Conservation (phyloP, 2,888 invertebrate species). For the Pollenia angustigena region DNA sequence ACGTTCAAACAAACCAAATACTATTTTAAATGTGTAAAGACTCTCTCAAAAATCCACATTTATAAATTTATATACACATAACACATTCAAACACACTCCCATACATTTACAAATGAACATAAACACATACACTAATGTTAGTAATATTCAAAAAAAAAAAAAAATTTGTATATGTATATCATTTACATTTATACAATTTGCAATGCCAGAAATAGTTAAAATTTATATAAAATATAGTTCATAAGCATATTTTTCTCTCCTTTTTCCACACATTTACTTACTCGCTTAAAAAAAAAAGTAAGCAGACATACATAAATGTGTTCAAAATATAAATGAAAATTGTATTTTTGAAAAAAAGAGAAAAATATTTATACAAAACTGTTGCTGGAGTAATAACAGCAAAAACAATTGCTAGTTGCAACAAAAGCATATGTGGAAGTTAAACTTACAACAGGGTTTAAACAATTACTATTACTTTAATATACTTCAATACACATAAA, state of each 20-base stretch:
- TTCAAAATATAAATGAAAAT: background rate
- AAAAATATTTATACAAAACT: slow-evolving; percentile 6
- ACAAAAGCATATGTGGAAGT: slow-evolving; percentile 39
- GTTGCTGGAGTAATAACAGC: slow-evolving; percentile 24
- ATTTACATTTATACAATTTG: slow-evolving; percentile 55
- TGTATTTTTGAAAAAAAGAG: slow-evolving; percentile 3
- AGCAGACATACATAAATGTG: background rate
- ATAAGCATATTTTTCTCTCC: background rate
- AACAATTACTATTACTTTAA: slow-evolving; percentile 59
- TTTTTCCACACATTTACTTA: background rate
- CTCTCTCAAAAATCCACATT: background rate
- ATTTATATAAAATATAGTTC: slow-evolving; percentile 40
- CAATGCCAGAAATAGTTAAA: slow-evolving; percentile 46
- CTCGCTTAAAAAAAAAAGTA: background rate
- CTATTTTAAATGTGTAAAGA: slow-evolving; percentile 35
- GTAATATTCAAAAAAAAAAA: background rate
- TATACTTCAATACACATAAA: slow-evolving; percentile 36
- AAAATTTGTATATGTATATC: slow-evolving; percentile 45
- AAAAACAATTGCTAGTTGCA: background rate
- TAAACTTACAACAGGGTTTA: slow-evolving; percentile 39
- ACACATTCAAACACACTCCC: background rate
- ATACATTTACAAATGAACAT: background rate
- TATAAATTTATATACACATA: background rate
- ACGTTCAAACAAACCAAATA: slow-evolving; percentile 36
- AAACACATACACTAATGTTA: background rate